Percentiles rank a stretch among this genome's conserved stretches.
These are phyloP conservation scores for Myiagra hebetior DNA, from an alignment of 2,113 vertebrate genomes.

Conservation along the genomic window DNA sequence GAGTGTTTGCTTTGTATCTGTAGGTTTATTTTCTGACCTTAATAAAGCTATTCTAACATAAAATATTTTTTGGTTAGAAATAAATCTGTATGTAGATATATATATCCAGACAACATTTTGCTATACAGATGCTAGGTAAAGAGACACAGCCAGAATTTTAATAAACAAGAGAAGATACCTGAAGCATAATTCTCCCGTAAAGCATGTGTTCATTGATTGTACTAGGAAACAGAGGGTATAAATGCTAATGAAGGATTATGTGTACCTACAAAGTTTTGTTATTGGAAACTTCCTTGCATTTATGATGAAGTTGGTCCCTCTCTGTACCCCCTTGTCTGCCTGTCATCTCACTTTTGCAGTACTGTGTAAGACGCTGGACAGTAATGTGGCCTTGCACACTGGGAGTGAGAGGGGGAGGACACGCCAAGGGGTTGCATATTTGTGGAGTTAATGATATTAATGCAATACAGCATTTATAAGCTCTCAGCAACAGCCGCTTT, in stretches of 20 bases:
- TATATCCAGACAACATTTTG: not conserved
- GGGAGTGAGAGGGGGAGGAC: not conserved
- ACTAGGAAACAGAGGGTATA: not conserved
- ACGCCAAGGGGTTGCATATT: not conserved
- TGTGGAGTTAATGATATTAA: not conserved
- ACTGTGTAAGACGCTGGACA: not conserved
- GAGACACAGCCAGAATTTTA: not conserved
- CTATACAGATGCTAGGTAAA: not conserved
- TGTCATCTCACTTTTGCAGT: not conserved
- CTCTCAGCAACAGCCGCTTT: not conserved
- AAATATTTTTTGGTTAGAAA: not conserved
- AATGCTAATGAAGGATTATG: constrained; percentile 39
- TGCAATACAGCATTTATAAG: not conserved
- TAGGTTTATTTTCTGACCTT: not conserved
- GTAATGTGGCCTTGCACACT: not conserved
- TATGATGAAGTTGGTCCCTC: not conserved
- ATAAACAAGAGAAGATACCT: not conserved
- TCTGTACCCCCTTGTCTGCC: not conserved
- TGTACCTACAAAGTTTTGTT: constrained; percentile 3
- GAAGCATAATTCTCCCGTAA: not conserved
- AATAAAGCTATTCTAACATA: not conserved
- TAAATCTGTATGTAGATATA: not conserved
- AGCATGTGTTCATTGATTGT: not conserved
- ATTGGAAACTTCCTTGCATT: not conserved
- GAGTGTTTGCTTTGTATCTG: not conserved